Evolutionary conservation across 2,113 vertebrate genomes (phyloP), one percentile per base, ranked within the genome.

Genomic region (Xenopus laevis): DNA sequence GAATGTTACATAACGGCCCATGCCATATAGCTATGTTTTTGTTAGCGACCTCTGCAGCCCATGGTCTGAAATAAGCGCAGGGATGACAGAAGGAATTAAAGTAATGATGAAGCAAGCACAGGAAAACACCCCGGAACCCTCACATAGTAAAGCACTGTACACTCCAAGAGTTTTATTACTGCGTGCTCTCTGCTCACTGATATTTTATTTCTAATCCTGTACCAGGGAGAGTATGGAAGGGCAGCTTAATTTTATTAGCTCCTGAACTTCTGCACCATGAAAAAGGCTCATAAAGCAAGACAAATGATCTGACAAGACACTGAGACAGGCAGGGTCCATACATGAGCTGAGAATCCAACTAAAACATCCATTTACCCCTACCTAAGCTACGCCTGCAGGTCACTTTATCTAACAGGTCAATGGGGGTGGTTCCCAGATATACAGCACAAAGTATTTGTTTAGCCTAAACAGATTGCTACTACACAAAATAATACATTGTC

Each of bases 231-330:
- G 45, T 9, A 21, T 13, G 45, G 46, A 50, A 20, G 18, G 65
- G 44, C 10, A 23, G 65, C 65, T 52, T 47, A 47, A 67, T 50
- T 45, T 21, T 50, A 23, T 65, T 27, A 27, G 23, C 23, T 27
- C 23, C 23, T 65, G 63, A 65, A 65, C 33, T 15, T 50, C 30
- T 65, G n/a, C 7, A 18, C 65, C 10, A 50, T 50, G 45, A 50
- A 50, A 67, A 67, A 67, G 20, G 45, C 13, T 67, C 65, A 50
- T 67, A 67, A 65, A 65, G 40, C 27, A 20, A 65, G 40, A 65
- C 10, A 65, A 21, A 67, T 21, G 11, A 13, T 50, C 65, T 50
- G 10, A 12, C 44, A 50, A 15, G n/a, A 50, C 44, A 15, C n/a
- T 16, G 11, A n/a, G 46, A 21, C 20, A 5, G 18, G 11, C 18